phyloP scores from a whole-genome alignment of 2,797 vertebrate species.

The Ctenochaetus hawaiiensis region DNA sequence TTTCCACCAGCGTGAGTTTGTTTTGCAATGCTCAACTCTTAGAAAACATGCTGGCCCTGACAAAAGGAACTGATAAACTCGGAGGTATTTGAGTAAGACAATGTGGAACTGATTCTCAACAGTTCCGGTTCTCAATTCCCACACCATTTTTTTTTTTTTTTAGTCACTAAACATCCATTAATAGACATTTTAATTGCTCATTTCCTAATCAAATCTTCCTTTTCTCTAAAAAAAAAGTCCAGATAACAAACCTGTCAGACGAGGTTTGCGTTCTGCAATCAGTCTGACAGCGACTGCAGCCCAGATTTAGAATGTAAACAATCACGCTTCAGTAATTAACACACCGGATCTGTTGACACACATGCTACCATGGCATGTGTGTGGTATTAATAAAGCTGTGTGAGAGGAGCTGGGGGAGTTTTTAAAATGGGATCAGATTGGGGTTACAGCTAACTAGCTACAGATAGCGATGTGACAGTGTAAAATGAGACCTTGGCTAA shows the following conservation, averaged over 20 bases:
- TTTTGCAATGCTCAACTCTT: no score
- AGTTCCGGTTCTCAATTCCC: no score
- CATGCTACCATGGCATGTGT: conserved; percentile 27
- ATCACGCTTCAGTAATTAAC: conserved; percentile 30
- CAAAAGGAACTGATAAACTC: no score
- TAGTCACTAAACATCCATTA: conserved; percentile 46
- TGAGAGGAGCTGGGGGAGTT: conserved; percentile 28
- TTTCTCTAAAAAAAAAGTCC: background rate
- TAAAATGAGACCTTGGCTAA: conserved; percentile 46
- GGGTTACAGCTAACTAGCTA: conserved; percentile 47
- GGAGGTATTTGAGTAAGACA: no score
- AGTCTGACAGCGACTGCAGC: conserved; percentile 33
- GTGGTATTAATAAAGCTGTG: conserved; percentile 66
- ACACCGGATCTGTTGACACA: conserved; percentile 53
- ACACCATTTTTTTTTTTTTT: no score
- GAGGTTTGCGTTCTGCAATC: conserved; percentile 37
- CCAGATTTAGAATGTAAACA: conserved; percentile 64
- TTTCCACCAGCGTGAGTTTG: no score
- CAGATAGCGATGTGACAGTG: conserved; percentile 43
- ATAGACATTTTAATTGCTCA: conserved; percentile 35
- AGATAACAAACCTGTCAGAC: background rate
- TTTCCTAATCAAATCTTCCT: conserved; percentile 38
- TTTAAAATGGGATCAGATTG: conserved; percentile 53
- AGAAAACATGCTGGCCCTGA: no score
- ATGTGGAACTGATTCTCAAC: no score